A percentile compares a stretch with the other conserved stretches of the same genome.
Conservation (phyloP, 2,113 vertebrate species). For the Anser brachyrhynchus region DNA sequence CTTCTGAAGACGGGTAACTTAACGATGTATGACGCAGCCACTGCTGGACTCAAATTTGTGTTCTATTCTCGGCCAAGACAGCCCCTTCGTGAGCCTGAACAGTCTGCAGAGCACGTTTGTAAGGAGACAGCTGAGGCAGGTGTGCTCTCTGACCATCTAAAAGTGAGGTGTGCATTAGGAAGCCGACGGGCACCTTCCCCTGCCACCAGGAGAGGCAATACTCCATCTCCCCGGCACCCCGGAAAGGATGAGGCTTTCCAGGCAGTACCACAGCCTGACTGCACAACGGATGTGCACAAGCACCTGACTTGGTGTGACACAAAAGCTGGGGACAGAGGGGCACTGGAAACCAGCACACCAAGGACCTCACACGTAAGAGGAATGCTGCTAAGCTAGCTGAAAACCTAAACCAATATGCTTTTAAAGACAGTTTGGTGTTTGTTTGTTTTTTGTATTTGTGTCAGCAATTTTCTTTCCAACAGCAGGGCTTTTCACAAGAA, state of each 20-base stretch:
- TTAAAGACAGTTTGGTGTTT: background rate
- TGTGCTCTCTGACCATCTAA: background rate
- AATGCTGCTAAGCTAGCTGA: background rate
- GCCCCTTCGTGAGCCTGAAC: background rate
- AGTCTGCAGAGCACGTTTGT: background rate
- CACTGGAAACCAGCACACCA: background rate
- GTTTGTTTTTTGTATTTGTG: conserved; percentile 1
- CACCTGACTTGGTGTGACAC: fast-evolving
- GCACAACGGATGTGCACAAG: fast-evolving
- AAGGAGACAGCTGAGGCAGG: background rate
- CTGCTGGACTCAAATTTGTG: background rate
- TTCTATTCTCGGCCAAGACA: background rate
- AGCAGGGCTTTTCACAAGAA: conserved; percentile 50
- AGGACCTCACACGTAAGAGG: background rate
- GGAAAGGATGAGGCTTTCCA: background rate
- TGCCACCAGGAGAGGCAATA: background rate
- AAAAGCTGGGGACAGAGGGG: background rate
- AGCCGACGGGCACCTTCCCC: background rate
- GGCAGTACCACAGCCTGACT: background rate
- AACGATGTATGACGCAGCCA: fast-evolving
- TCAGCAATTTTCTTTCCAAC: conserved; percentile 34
- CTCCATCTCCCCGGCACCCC: background rate
- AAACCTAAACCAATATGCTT: background rate
- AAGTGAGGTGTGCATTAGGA: background rate
- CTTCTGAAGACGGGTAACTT: background rate